Evolutionary conservation across 1,140 invertebrate genomes (phyloP).

Genomic region (Campoletis sonorensis): DNA sequence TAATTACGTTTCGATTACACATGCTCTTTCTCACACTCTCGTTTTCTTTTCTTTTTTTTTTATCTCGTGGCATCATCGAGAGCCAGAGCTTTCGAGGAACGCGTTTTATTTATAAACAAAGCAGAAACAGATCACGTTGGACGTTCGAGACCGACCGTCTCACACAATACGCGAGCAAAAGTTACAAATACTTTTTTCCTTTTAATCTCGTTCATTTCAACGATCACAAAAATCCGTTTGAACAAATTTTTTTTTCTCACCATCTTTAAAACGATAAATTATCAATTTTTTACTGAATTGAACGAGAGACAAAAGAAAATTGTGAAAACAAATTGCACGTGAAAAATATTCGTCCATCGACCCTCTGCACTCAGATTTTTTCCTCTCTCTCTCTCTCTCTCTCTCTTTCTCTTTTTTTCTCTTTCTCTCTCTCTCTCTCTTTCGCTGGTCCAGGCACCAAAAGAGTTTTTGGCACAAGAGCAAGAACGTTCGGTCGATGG

Average conservation of each 20-base stretch:
- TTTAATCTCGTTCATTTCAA: too few relatives aligned
- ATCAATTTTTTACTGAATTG: too few relatives aligned
- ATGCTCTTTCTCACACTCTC: background rate
- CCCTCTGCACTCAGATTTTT: too few relatives aligned
- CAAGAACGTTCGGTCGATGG: slow-evolving; percentile 36
- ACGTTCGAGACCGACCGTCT: background rate
- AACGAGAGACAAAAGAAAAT: too few relatives aligned
- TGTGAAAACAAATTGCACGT: too few relatives aligned
- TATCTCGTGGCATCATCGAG: background rate
- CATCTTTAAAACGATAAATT: too few relatives aligned
- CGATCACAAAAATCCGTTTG: too few relatives aligned
- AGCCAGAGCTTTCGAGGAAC: background rate
- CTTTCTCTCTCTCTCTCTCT: slow-evolving; percentile 23
- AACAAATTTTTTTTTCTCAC: too few relatives aligned
- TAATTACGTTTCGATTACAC: background rate
- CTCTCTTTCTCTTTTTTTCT: background rate
- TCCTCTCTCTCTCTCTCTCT: slow-evolving; percentile 5
- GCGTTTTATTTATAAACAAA: slow-evolving; percentile 36
- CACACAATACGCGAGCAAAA: background rate
- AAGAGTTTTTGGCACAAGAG: slow-evolving; percentile 41
- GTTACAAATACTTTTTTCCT: background rate
- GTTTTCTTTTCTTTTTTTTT: background rate
- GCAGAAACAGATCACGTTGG: background rate
- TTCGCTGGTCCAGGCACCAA: slow-evolving; percentile 9
- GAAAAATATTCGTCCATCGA: too few relatives aligned